Evolutionary conservation across 2,888 invertebrate species (phyloP).

Genomic region (Arrhopalites spinosus): DNA sequence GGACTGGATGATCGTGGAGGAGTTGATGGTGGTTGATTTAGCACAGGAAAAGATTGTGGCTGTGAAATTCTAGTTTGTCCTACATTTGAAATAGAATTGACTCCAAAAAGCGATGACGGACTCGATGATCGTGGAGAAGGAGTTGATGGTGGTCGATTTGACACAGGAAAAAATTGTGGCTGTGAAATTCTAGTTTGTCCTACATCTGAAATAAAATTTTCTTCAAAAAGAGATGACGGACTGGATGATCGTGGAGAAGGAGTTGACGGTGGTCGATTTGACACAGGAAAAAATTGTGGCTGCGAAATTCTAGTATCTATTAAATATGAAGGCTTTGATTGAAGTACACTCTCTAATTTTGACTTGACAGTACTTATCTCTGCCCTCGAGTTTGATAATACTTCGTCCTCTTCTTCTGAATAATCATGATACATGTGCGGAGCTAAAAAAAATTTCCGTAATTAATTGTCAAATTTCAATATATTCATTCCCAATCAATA

Average conservation of each 20-base stretch:
- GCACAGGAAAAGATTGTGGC: background rate
- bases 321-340: slow-evolving; percentile 6
- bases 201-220: background rate
- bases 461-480: too few relatives aligned
- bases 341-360: too few relatives aligned
- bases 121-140: too few relatives aligned
- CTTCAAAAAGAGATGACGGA: slow-evolving; percentile 10
- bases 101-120: too few relatives aligned
- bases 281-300: background rate
- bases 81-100: background rate
- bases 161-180: background rate
- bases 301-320: background rate
- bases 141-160: background rate
- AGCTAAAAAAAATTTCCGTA: background rate
- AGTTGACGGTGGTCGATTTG: slow-evolving; percentile 18
- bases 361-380: background rate
- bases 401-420: background rate
- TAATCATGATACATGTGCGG: background rate
- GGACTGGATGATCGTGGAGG: background rate
- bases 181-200: background rate
- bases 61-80: background rate
- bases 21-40: slow-evolving; percentile 16
- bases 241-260: slow-evolving; percentile 10
- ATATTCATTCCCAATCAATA: too few relatives aligned
- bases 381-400: background rate